Conservation (phyloP, 2,888 invertebrate species). For the Apodemia zela region DNA sequence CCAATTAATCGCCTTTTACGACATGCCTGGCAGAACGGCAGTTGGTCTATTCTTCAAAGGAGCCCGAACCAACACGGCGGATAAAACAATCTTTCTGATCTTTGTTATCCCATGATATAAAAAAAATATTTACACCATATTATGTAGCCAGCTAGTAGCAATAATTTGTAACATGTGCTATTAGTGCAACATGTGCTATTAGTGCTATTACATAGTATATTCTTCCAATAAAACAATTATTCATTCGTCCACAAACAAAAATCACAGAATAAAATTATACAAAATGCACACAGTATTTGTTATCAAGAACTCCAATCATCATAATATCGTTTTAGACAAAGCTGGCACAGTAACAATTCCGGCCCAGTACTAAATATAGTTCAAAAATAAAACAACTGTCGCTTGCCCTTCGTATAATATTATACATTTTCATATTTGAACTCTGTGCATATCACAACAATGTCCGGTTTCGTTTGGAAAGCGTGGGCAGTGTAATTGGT, state of each 20-base stretch:
- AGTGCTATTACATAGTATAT: no score
- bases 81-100: no score
- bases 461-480: constrained; percentile 50
- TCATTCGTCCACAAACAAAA: background rate
- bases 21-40: no score
- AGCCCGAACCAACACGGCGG: no score
- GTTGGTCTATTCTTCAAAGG: no score
- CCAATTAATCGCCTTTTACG: no score
- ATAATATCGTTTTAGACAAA: constrained; percentile 53
- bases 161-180: no score
- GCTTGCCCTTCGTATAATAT: constrained; percentile 72
- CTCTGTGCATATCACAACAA: constrained; percentile 49
- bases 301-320: constrained; percentile 56
- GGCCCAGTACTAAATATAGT: constrained; percentile 76
- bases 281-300: background rate
- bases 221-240: background rate
- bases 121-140: no score
- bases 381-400: constrained; percentile 78
- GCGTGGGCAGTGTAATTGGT: constrained; percentile 64
- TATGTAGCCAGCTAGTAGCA: no score
- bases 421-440: constrained; percentile 46
- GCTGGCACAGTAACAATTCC: constrained; percentile 77
- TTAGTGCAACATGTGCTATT: no score
- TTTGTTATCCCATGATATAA: no score
- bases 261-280: background rate